A percentile compares a stretch with the other conserved stretches of the same genome.
Evolutionary conservation across 2,113 vertebrate species (phyloP).

Genomic region (Lethenteron camtschaticum): DNA sequence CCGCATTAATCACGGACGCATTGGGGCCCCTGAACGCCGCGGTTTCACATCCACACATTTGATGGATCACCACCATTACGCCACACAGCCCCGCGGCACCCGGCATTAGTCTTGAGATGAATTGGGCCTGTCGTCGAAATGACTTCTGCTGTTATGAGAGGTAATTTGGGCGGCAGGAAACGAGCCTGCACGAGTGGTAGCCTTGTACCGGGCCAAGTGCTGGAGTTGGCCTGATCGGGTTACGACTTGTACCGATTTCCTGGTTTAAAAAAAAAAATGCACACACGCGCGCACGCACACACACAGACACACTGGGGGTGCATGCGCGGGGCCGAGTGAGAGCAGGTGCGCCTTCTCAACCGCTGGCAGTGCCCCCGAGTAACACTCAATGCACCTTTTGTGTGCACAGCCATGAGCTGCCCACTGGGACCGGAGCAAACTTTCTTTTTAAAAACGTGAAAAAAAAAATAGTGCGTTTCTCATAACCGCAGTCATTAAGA

Average conservation of each 20-base stretch:
- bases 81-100: background rate
- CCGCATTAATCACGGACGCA: too few relatives aligned
- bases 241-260: background rate
- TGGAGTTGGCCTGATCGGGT: background rate
- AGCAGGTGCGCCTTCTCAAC: background rate
- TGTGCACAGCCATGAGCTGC: background rate
- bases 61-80: conserved; percentile 6
- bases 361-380: background rate
- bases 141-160: background rate
- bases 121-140: conserved; percentile 1
- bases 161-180: conserved; percentile 5
- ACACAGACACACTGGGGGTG: too few relatives aligned
- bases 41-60: background rate
- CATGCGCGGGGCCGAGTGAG: background rate
- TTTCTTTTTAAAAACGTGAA: background rate
- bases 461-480: background rate
- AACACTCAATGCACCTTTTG: background rate
- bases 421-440: background rate
- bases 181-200: background rate
- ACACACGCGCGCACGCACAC: too few relatives aligned
- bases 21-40: too few relatives aligned
- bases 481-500: background rate
- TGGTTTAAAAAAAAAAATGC: background rate
- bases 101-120: background rate
- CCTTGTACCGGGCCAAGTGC: background rate